Percentiles rank a stretch among this genome's conserved stretches.
Conservation (phyloP, 1,140 invertebrate genomes). For the Mya arenaria region DNA sequence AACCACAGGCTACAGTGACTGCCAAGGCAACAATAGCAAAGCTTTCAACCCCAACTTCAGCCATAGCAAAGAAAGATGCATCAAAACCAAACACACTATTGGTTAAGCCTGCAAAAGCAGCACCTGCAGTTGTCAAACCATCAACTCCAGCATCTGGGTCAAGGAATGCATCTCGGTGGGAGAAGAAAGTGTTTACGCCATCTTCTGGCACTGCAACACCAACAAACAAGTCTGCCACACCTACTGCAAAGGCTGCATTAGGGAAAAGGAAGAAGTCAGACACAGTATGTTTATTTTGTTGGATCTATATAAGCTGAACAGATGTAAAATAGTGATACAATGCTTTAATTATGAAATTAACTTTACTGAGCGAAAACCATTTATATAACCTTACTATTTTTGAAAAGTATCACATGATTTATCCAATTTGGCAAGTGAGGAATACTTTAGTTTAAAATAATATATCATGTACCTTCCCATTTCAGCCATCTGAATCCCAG, state of each 20-base stretch:
- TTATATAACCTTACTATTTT: too few species aligned
- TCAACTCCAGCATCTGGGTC: background rate
- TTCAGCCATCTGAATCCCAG: background rate
- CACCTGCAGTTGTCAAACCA: background rate
- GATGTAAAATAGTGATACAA: too few species aligned
- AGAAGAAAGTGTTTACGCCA: slow-evolving; percentile 35
- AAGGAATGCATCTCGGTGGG: background rate
- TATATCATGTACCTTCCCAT: background rate
- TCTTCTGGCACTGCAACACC: background rate
- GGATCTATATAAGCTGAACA: too few species aligned
- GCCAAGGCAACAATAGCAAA: background rate
- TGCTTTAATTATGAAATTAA: too few species aligned
- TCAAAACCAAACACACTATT: background rate
- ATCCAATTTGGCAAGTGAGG: too few species aligned
- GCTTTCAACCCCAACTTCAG: background rate
- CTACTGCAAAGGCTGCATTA: background rate
- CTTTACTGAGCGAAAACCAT: too few species aligned
- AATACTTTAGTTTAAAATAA: too few species aligned
- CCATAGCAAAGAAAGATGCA: background rate
- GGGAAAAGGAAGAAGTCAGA: slow-evolving; percentile 36
- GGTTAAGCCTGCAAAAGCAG: background rate
- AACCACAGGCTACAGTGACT: background rate
- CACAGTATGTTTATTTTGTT: too few species aligned
- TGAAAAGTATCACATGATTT: too few species aligned
- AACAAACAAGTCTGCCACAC: background rate